Evolutionary conservation across 2,113 vertebrate species (phyloP), one percentile per base, ranked within the genome.

Genomic region (Lontra canadensis): DNA sequence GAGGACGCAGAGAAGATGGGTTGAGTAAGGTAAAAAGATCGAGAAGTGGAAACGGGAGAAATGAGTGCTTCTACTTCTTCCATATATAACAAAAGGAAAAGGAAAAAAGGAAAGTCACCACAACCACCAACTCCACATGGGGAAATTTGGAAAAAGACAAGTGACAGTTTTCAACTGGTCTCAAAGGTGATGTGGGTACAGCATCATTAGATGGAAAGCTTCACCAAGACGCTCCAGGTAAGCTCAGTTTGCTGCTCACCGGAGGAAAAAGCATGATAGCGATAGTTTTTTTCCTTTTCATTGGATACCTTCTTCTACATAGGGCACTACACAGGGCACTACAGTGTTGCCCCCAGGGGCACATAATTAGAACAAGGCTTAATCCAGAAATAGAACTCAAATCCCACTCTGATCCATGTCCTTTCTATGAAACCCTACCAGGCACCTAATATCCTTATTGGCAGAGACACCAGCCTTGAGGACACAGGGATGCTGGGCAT

Each of bases 101-200:
- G 31, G 8, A n/a, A 94, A 88, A 97, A 49, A 91, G 49, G 78
- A 59, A 96, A 29, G 71, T 95, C 86, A 86, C 15, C 26, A 55
- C 52, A 74, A 39, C 3, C 55, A 88, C 34, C 29, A 86, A 9
- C 6, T 78, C 8, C 21, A 61, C 55, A 65, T 57, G 57, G 23
- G 26, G 25, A 90, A 63, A 59, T 78, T 89, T 90, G 55, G 25
- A 90, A 92, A 92, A 29, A 23, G 25, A 83, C 18, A 12, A 13
- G 1, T 84, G 63, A 34, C 20, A 34, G 21, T 74, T 96, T 94
- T 96, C 65, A 36, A 0, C 9, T 82, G 83, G 47, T 78, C 42
- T 89, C 65, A 42, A 90, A 29, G 31, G 36, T 63, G 67, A 21
- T 67, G 39, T 69, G 79, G 34, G 13, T 67, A 71, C 4, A 88